Evolutionary conservation across 2,113 vertebrate species (phyloP).

Genomic region (Neolamprologus modestus): DNA sequence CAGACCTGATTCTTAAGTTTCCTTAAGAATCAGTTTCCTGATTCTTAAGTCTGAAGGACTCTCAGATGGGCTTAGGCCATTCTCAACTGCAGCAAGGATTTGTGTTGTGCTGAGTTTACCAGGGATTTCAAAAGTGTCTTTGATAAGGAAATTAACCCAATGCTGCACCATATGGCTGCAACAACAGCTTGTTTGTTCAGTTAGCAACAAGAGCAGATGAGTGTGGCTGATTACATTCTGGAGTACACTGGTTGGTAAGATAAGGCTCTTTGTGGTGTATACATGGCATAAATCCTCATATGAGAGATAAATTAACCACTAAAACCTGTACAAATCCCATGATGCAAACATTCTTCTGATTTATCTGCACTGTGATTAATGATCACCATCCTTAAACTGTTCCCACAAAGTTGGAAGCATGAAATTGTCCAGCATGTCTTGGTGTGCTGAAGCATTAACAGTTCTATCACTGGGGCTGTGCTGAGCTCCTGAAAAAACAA

Average conservation of each 20-base stretch:
- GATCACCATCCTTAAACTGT: not conserved
- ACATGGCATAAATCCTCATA: not conserved
- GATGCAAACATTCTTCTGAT: not conserved
- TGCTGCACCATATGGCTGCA: not conserved
- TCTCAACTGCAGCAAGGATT: not conserved
- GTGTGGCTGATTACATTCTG: not conserved
- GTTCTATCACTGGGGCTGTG: not conserved
- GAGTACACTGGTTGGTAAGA: not conserved
- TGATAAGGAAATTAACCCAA: not conserved
- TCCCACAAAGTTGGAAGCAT: not conserved
- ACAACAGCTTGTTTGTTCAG: not conserved
- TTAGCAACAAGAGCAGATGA: not conserved
- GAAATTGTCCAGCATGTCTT: not conserved
- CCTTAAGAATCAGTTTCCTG: not conserved
- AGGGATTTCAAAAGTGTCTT: accelerated
- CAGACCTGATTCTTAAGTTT: not conserved
- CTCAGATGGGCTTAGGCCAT: not conserved
- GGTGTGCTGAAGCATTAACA: not conserved
- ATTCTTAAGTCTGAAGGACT: not conserved
- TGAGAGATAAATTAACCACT: not conserved
- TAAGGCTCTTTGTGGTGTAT: not conserved
- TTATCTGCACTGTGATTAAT: not conserved
- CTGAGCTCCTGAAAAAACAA: not conserved
- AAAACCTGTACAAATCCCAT: not conserved
- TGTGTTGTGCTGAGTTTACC: not conserved